A percentile compares a stretch with the other conserved stretches of the same genome.
Evolutionary conservation across 2,888 invertebrate genomes (phyloP).

Genomic region (Melanchra persicariae): DNA sequence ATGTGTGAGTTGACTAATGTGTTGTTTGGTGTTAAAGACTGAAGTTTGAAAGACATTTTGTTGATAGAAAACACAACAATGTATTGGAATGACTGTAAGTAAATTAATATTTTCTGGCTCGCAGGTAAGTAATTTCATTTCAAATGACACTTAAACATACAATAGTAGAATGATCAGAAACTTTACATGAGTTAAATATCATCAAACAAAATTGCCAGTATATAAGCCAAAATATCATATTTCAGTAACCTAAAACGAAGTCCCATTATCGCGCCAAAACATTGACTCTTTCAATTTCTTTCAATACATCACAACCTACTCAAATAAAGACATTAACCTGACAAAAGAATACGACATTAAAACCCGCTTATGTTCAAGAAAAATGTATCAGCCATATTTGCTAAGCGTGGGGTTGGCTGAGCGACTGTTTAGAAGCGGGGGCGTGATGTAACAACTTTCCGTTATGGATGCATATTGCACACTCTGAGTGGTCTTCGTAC

Average conservation of each 20-base stretch:
- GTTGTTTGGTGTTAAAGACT: not conserved
- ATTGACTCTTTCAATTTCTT: conserved; percentile 21
- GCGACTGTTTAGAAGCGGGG: conserved; percentile 24
- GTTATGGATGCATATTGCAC: conserved; percentile 30
- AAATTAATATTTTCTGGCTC: not conserved
- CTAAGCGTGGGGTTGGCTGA: conserved; percentile 42
- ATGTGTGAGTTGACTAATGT: not conserved
- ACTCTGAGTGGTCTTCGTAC: conserved; percentile 14
- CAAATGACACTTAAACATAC: too few relatives aligned
- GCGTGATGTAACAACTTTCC: conserved; percentile 4
- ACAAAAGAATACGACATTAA: conserved; percentile 43
- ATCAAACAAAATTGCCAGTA: not conserved
- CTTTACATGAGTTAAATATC: too few relatives aligned
- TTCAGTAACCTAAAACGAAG: conserved; percentile 5
- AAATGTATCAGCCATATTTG: conserved; percentile 54
- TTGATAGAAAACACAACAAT: conserved; percentile 1
- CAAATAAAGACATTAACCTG: conserved; percentile 42
- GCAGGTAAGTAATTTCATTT: not conserved
- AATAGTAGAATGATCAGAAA: too few relatives aligned
- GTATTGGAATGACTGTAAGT: conserved; percentile 41
- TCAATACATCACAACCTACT: conserved; percentile 47
- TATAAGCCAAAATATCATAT: conserved; percentile 2
- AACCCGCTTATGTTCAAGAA: conserved; percentile 31
- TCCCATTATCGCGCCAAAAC: conserved; percentile 12
- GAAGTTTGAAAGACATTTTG: not conserved